Conservation (phyloP, 2,113 vertebrate genomes). For the Danionella cerebrum region DNA sequence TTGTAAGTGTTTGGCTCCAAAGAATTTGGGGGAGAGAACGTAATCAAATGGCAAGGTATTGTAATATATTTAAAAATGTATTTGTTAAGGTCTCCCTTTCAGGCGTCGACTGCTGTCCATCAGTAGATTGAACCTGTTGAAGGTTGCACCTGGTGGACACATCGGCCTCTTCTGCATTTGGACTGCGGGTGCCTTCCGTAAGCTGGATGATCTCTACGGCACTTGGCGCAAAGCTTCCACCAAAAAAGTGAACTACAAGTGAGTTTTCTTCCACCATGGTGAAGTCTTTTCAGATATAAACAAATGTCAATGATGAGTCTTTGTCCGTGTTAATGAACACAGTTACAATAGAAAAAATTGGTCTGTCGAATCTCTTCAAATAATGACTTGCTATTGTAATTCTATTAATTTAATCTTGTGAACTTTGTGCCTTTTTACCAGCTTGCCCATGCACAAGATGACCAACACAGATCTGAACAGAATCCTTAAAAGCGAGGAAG, state of each 20-base stretch:
- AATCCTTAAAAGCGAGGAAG: conserved; percentile 91
- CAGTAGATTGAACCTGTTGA: conserved; percentile 88
- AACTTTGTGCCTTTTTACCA: conserved; percentile 40
- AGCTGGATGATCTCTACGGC: conserved; percentile 88
- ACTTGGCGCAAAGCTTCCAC: conserved; percentile 88
- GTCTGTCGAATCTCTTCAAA: too few relatives aligned
- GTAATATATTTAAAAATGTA: background rate
- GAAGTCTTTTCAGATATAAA: background rate
- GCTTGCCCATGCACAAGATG: conserved; percentile 97
- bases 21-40: conserved; percentile 75
- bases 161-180: conserved; percentile 97
- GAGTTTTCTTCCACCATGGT: conserved; percentile 32
- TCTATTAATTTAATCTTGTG: too few relatives aligned
- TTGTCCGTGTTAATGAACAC: conserved; percentile 71
- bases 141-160: conserved; percentile 90
- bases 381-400: too few relatives aligned
- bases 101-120: conserved; percentile 92
- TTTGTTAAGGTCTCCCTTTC: fast-evolving
- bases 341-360: too few relatives aligned
- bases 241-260: conserved; percentile 88
- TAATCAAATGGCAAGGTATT: conserved; percentile 51
- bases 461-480: conserved; percentile 90
- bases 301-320: conserved; percentile 61
- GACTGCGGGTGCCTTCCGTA: conserved; percentile 95
- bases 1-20: too few relatives aligned